Evolutionary conservation across 2,113 vertebrate species (phyloP), one percentile per base, ranked within the genome.

Genomic region (Rhinoderma darwinii): DNA sequence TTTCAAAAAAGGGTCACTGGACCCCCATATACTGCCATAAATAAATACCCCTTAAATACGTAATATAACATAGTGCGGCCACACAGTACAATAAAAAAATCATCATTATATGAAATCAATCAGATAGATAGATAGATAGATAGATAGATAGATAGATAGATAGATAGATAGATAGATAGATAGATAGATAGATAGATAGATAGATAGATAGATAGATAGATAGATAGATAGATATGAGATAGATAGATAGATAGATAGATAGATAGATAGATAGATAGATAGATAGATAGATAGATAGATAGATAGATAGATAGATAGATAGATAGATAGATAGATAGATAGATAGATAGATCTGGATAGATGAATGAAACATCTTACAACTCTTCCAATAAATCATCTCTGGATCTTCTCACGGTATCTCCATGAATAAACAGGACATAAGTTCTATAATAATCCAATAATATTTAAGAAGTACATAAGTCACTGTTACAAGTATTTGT

Each of bases 271-370:
- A 56, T 56, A 22, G 25, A n/a, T 51, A 51, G 8, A 27, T 27
- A 27, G 3, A 61, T 61, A 27, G 56, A 9, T 61, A 61, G 56
- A 61, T 61, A n/a, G 56, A 61, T 61, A 61, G 56, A 61, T 61
- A 61, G 56, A 61, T 61, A 61, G 56, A 32, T 72, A 37, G 68
- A 72, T 72, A 72, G 68, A 72, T 72, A 72, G 37, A 72, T 72
- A 37, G 30, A 37, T 72, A 39, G 68, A 72, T 32, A 72, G 68
- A 37, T 68, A 68, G 63, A 68, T 35, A 37, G 68, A 72, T 72
- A 72, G 68, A 37, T 39, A 20, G 59, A 63, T 27, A 27, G 61
- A 0, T n/a, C 1, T 32, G n/a, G 27, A 22, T 63, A 7, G 1
- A 63, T 22, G 10, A 9, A 9, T 63, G 22, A 10, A 0, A n/a